phyloP scores from a whole-genome alignment of 2,113 vertebrate species.

The Percina caprodes region DNA sequence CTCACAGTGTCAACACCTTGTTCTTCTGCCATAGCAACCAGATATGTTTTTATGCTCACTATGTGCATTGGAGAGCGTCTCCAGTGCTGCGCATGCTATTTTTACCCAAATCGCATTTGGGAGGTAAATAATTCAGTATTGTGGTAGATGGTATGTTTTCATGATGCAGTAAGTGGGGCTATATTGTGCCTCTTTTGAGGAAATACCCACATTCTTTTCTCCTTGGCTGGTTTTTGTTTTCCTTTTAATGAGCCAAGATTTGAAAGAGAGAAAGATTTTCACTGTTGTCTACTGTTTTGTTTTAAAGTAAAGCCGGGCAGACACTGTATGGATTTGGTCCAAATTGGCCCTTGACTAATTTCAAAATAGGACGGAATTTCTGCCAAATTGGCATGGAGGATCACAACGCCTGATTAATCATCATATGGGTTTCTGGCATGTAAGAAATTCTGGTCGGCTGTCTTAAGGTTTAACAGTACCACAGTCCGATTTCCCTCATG shows the following conservation, averaged over 20 bases:
- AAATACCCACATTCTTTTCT: neutral
- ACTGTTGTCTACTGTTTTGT: slow-evolving; percentile 2
- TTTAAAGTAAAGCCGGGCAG: neutral
- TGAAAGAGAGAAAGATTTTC: neutral
- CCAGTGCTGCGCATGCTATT: slow-evolving; percentile 56
- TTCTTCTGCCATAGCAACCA: slow-evolving; percentile 17
- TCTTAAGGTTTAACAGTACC: neutral
- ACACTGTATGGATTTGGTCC: neutral
- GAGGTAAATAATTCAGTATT: slow-evolving; percentile 76
- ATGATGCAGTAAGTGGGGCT: slow-evolving; percentile 34
- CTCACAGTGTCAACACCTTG: slow-evolving; percentile 40
- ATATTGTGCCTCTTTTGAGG: slow-evolving; percentile 11
- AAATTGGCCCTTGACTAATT: neutral
- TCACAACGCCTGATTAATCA: neutral
- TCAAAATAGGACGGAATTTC: neutral
- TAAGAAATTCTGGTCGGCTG: neutral
- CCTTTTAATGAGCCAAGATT: neutral
- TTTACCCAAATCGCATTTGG: slow-evolving; percentile 49
- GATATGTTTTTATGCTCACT: slow-evolving; percentile 25
- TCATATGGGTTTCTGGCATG: neutral
- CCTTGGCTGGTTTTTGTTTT: neutral
- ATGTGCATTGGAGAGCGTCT: slow-evolving; percentile 1
- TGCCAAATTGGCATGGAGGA: neutral
- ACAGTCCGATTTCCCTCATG: neutral
- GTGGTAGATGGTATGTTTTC: slow-evolving; percentile 17